Percentiles rank a stretch among this genome's conserved stretches.
phyloP scores from a whole-genome alignment of 1,140 invertebrate species.

The Tetramorium simillimum region DNA sequence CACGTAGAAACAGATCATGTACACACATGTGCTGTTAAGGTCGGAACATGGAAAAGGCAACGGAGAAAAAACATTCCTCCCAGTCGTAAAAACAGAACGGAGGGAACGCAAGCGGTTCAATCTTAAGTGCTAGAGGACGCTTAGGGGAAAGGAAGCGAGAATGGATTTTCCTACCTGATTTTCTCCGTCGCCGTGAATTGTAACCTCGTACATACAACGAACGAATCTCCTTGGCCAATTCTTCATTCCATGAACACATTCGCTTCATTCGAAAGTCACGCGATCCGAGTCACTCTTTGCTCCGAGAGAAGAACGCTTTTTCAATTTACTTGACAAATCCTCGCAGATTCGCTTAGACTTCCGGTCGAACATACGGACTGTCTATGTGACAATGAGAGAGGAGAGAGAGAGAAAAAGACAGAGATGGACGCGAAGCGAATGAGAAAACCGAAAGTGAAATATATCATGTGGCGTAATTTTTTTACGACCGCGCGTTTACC shows the following conservation, averaged over 20 bases:
- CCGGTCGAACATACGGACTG: slow-evolving; percentile 10
- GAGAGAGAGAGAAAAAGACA: not conserved
- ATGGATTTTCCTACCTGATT: slow-evolving; percentile 57
- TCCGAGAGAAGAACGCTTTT: not conserved
- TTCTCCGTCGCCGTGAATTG: not conserved
- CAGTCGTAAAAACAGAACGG: slow-evolving; percentile 31
- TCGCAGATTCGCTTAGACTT: slow-evolving; percentile 34
- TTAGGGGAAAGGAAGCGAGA: not conserved
- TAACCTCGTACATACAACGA: slow-evolving; percentile 1
- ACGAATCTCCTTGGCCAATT: slow-evolving; percentile 18
- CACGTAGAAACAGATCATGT: slow-evolving; percentile 2
- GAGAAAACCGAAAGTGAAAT: not conserved
- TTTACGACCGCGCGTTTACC: slow-evolving; percentile 3
- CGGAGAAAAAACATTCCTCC: slow-evolving; percentile 28
- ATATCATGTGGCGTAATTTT: slow-evolving; percentile 12
- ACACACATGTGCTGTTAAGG: slow-evolving; percentile 21
- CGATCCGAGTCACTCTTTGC: not conserved
- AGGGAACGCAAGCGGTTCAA: slow-evolving; percentile 31
- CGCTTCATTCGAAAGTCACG: slow-evolving; percentile 32
- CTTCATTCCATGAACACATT: slow-evolving; percentile 45
- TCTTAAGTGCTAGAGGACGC: slow-evolving; percentile 39
- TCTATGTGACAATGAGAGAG: not conserved
- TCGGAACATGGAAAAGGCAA: not conserved
- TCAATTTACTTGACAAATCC: slow-evolving; percentile 64
- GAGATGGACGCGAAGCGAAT: not conserved